Percentiles rank a stretch among this genome's conserved stretches.
Evolutionary conservation across 2,113 vertebrate genomes (phyloP).

Genomic region (Malaclemys terrapin): DNA sequence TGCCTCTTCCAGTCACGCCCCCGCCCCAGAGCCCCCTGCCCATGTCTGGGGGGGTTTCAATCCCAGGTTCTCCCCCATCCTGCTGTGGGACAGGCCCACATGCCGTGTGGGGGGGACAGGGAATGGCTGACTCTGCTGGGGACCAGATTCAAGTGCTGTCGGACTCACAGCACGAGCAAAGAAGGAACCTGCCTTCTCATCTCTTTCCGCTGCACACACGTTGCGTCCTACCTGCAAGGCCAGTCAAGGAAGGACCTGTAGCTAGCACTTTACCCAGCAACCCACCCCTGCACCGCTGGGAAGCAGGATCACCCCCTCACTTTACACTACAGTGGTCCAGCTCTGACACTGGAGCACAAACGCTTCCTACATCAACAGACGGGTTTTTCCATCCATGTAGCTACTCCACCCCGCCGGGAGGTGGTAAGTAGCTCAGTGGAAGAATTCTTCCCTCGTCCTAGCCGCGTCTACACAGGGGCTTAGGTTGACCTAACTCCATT

Average conservation of each 20-base stretch:
- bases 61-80: background rate
- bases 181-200: background rate
- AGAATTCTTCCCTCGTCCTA: background rate
- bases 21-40: background rate
- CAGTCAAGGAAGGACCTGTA: background rate
- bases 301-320: background rate
- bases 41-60: background rate
- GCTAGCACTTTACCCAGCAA: background rate
- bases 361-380: background rate
- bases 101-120: rapidly evolving
- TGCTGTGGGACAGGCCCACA: background rate
- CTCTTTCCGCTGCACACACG: background rate
- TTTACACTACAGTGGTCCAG: background rate
- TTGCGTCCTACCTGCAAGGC: background rate
- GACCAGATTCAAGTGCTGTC: no score
- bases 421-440: background rate
- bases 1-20: background rate
- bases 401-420: no score
- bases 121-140: background rate
- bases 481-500: background rate
- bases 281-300: background rate
- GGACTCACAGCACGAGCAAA: background rate
- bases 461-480: background rate
- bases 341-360: background rate
- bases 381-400: background rate